Evolutionary conservation across 2,797 vertebrate genomes (phyloP), one percentile per base, ranked within the genome.

Genomic region (Lutra lutra): DNA sequence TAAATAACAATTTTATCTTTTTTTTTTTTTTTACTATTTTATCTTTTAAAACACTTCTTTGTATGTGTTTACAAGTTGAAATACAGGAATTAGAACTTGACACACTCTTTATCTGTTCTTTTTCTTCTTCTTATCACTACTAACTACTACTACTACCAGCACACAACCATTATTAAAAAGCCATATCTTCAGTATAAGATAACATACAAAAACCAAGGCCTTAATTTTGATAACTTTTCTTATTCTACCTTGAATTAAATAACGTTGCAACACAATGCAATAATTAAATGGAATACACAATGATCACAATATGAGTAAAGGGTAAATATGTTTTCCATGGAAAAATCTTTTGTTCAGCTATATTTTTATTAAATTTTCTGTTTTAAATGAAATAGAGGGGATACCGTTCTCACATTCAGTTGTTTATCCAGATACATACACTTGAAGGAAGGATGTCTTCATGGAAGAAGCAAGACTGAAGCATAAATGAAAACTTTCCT

Each of bases 401-500:
- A 70, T 86, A 70, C 64, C 1, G 0, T 84, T 80, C 96, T 77
- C 96, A 27, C 14, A 62, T 66, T 48, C 89, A 92, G 84, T 58
- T 78, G 66, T 88, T 64, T 93, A 93, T 46, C 86, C 78, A 91
- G 27, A 93, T 5, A 7, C 7, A n/a, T 5, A 5, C 11, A 35
- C 29, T 91, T 32, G 77, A 94, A 95, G 46, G 43, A 97, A 51
- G 89, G 93, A 75, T 11, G 4, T n/a, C 40, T 97, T 72, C 29
- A 96, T n/a, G 95, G 86, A 97, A 96, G 54, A 94, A 95, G 3
- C 20, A 8, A 85, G 58, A 66, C 0, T 84, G 64, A 94, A 83
- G 43, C 91, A 64, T 78, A 94, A 93, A 95, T n/a, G 80, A 78
- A 96, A 97, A 91, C 3, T 86, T 94, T 64, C 80, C 35, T 89